phyloP scores from a whole-genome alignment of 2,113 vertebrate species.

The Ceuthmochares aereus region DNA sequence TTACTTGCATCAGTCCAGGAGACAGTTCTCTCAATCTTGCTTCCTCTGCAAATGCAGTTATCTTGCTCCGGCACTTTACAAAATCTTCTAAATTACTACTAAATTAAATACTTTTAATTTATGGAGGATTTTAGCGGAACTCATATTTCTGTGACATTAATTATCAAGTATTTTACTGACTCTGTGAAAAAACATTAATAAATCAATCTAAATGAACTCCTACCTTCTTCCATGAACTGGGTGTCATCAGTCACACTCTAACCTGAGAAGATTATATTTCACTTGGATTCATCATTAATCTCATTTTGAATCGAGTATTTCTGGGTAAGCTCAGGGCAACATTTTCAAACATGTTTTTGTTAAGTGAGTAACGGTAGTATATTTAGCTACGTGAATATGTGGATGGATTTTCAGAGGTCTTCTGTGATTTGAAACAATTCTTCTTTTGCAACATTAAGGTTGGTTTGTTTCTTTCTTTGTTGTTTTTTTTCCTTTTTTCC shows the following conservation, averaged over 20 bases:
- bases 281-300: neutral
- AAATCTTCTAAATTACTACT: conserved; percentile 57
- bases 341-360: neutral
- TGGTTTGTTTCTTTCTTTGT: neutral
- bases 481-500: neutral
- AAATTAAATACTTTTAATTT: conserved; percentile 63
- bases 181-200: conserved; percentile 37
- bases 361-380: neutral
- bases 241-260: conserved; percentile 18
- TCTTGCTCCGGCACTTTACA: conserved; percentile 27
- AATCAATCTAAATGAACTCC: conserved; percentile 38
- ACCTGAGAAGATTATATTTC: neutral
- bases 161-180: conserved; percentile 30
- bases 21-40: conserved; percentile 8
- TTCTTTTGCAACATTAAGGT: neutral
- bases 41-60: conserved; percentile 31
- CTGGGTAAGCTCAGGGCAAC: neutral
- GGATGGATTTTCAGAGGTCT: conserved; percentile 8
- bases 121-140: conserved; percentile 35
- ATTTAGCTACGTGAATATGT: neutral
- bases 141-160: conserved; percentile 34
- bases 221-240: neutral
- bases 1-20: neutral
- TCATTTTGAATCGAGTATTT: neutral
- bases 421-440: neutral